Evolutionary conservation across 2,888 invertebrate species (phyloP), one percentile per base, ranked within the genome.

Genomic region (Eremobia ochroleuca): DNA sequence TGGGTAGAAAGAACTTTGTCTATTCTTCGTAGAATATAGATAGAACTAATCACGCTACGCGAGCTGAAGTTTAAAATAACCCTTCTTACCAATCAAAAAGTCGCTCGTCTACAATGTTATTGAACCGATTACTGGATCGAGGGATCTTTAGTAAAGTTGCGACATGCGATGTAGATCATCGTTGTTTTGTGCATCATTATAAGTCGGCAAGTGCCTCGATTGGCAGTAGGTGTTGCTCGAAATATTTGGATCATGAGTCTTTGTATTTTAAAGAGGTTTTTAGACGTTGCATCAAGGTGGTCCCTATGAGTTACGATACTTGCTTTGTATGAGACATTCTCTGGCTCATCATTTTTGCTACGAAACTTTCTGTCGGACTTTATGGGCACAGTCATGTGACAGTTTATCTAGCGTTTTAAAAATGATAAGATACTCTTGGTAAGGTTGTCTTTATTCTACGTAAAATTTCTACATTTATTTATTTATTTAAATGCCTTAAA

Each of bases 161-260:
- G 67, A 79, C 85, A 87, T 61, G 21, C 73, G 79, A 85, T 86
- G 77, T 88, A 86, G 85, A 87, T 88, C 82, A 85, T 81, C 75
- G 77, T 73, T 87, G 86, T 88, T 86, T 79, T 83, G 81, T 77
- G 70, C 75, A 69, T 88, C 84, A 85, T 88, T 88, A 77, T 68
- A 78, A 75, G 79, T 68, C 79, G 68, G 77, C 74, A 52, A 68
- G 75, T 78, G 67, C 59, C 73, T 85, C 76, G 69, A 80, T 76
- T 77, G 61, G 66, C 46, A 59, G 66, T 66, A 74, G 67, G 78
- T 86, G 85, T 80, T 77, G 76, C 52, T 79, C 25, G 59, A 73
- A 79, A 81, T 84, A 34, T 58, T 66, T 15, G 15, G 5, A 18
- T 58, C n/a, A n/a, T n/a, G n/a, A n/a, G n/a, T n/a, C 31, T 58